Evolutionary conservation across 2,797 vertebrate species (phyloP), one percentile per base, ranked within the genome.

Genomic region (Sebastes kiyomatsui): DNA sequence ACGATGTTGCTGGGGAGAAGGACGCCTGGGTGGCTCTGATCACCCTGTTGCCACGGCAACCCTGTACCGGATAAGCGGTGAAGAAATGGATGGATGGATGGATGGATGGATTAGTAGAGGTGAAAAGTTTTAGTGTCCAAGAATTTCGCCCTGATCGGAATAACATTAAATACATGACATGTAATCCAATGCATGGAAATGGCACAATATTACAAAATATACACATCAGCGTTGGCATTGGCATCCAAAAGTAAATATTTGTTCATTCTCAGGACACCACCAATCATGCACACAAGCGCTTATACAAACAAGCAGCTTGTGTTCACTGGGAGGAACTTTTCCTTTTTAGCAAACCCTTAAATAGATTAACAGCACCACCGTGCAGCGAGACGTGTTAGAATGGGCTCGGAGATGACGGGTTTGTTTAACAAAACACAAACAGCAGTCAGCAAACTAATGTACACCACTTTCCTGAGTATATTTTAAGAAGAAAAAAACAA

Each of bases 351-450:
- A 67, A 82, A 77, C n/a, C 54, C 72, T 75, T 90, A 68, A 92
- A 92, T 92, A 91, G 90, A 83, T 88, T 81, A 91, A 83, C 52
- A 81, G 72, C 76, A 69, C 16, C 23, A 28, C 55, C 38, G 6
- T 22, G 69, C 58, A 80, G 76, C 33, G 1, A 73, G 75, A 72
- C 2, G 14, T 80, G 84, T 80, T 33, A 23, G 72, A 82, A 77
- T 35, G 60, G 30, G 7, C 72, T 67, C 14, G 13, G 46, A 62
- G 67, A 73, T 69, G 56, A 75, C 25, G 35, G 56, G 33, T 61
- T 80, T 75, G 76, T 77, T 87, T 79, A 87, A 83, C 61, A 72
- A 88, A 86, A 82, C 74, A 89, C 49, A 61, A 84, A 76, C 60
- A 20, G 60, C n/a, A 62, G 35, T 82, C 66, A 61, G 59, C 52